Evolutionary conservation across 2,113 vertebrate genomes (phyloP).

Genomic region (Heptranchias perlo): DNA sequence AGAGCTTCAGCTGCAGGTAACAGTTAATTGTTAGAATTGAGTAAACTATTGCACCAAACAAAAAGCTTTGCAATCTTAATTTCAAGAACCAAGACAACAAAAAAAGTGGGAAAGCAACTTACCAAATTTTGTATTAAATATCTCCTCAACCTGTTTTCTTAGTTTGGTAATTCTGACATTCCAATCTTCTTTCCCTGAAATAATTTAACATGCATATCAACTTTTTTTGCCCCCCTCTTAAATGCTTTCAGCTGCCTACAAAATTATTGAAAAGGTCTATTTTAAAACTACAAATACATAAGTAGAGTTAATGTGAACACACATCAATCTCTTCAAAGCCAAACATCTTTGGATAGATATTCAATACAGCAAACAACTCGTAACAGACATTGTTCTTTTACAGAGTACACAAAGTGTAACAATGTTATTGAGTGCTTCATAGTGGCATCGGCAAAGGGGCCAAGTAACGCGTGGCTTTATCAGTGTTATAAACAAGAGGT

Average conservation of each 20-base stretch:
- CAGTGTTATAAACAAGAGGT: too few species aligned
- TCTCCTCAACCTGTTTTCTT: slow-evolving; percentile 66
- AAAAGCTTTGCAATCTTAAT: neutral
- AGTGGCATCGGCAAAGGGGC: neutral
- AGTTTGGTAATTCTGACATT: slow-evolving; percentile 68
- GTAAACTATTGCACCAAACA: neutral
- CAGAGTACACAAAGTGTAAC: neutral
- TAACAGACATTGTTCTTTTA: neutral
- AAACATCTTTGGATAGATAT: neutral
- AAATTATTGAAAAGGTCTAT: neutral
- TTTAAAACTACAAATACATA: neutral
- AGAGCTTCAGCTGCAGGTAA: slow-evolving; percentile 59
- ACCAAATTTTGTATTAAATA: slow-evolving; percentile 71
- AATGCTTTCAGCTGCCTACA: neutral
- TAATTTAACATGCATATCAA: neutral
- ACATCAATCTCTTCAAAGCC: neutral
- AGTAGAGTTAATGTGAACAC: neutral
- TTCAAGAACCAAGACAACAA: neutral
- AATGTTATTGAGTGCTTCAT: neutral
- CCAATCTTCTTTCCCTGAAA: slow-evolving; percentile 62
- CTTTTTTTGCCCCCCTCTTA: neutral
- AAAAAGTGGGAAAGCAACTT: slow-evolving; percentile 41
- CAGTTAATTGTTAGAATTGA: neutral
- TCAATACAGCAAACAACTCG: neutral
- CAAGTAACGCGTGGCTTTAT: neutral